Base-by-base conservation (phyloP, 2,113 vertebrate genomes). In the Ranitomeya variabilis region DNA sequence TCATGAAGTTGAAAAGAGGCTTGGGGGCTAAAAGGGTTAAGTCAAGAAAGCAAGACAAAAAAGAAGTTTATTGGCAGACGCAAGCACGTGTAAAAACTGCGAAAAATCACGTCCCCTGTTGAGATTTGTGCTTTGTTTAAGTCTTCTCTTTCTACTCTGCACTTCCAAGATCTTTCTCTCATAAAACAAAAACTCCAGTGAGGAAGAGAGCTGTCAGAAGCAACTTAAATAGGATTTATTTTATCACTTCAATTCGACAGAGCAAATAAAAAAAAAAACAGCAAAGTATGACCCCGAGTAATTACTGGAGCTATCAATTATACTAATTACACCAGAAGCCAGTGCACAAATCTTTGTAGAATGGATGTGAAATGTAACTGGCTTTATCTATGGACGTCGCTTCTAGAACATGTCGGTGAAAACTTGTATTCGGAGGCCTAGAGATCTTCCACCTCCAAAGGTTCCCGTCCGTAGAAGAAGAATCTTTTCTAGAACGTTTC, bases 191-290 rank as follows among this genome's bases (percentile, higher is more conserved):
- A 18, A 69, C 60, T 73, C 60, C 86, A 69, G 13, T 11, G 60
- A 80, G 21, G 15, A 64, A 45, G 69, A 69, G 8, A 80, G 76
- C 76, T 79, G 85, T 86, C 59, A 86, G 79, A 45, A 79, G 54
- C 31, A 51, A 26, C n/a, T 80, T 87, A 80, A 86, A 87, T 67
- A 80, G 31, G 76, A 80, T 87, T 87, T 80, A 87, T 87, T 87
- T 54, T 67, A 57, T 69, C 76, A 80, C 77, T 80, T 87, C 76
- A 87, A 80, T 19, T 69, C 55, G 37, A 80, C 8, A 19, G 21
- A 31, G 31, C 51, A 67, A 31, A 31, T 74, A 79, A 37, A 54
- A 57, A 57, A 57, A 5, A 7, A 11, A 11, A 45, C 55, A 60
- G 31, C 54, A 45, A 13, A 1, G 57, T 31, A 51, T 83, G 83